A percentile compares a stretch with the other conserved stretches of the same genome.
Conservation (phyloP, 2,888 invertebrate genomes). For the Podabrus alpinus region DNA sequence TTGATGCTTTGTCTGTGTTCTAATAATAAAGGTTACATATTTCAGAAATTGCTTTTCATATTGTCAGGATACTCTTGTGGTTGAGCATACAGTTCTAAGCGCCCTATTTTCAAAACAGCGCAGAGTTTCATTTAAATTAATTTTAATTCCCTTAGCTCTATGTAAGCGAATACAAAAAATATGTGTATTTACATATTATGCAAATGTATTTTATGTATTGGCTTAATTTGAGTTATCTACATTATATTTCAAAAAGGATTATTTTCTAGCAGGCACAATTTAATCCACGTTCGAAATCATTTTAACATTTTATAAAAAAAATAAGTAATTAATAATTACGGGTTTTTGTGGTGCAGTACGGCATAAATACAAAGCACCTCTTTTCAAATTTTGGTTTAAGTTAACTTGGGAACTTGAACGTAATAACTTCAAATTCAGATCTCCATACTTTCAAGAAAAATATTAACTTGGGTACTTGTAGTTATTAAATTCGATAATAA, state of each 20-base stretch:
- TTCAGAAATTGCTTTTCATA: neutral
- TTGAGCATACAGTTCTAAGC: neutral
- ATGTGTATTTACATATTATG: neutral
- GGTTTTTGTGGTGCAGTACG: too few species aligned
- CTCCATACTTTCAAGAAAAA: too few species aligned
- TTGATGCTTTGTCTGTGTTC: neutral
- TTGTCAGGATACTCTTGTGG: neutral
- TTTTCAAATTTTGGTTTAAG: too few species aligned
- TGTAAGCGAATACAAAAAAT: neutral
- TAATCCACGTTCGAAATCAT: neutral
- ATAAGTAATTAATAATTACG: too few species aligned
- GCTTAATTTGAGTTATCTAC: too few species aligned
- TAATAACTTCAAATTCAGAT: too few species aligned
- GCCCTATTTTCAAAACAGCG: neutral
- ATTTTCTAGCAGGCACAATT: neutral
- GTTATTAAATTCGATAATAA: too few species aligned
- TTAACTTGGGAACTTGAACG: too few species aligned
- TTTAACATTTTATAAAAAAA: too few species aligned
- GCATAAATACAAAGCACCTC: too few species aligned
- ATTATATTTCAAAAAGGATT: neutral
- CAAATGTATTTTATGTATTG: neutral
- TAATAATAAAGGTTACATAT: neutral
- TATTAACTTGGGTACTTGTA: too few species aligned
- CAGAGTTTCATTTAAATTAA: neutral
- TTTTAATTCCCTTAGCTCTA: neutral